phyloP scores from a whole-genome alignment of 2,888 invertebrate genomes.

The Podabrus alpinus region DNA sequence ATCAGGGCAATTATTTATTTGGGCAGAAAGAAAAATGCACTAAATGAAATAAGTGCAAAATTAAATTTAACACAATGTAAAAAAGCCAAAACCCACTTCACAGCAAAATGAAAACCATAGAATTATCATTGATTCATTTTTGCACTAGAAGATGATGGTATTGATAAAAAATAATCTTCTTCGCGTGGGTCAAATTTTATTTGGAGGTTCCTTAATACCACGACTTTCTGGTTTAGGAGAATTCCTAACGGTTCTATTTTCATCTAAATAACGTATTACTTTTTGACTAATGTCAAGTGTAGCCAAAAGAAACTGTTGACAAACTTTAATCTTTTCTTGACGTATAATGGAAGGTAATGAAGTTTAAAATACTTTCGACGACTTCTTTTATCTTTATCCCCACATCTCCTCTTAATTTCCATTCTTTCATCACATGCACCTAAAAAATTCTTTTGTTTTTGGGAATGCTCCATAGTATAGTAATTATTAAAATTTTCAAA shows the following conservation, averaged over 20 bases:
- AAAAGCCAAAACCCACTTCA: no score
- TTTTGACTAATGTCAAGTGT: constrained; percentile 12
- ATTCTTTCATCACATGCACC: neutral
- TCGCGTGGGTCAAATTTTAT: no score
- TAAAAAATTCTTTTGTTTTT: constrained; percentile 11
- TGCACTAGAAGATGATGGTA: no score
- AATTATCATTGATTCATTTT: no score
- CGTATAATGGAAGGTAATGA: constrained; percentile 2
- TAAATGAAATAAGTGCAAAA: no score
- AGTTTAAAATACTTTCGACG: neutral
- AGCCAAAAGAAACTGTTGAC: constrained; percentile 11
- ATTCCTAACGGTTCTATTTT: constrained; percentile 10
- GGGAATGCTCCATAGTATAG: neutral
- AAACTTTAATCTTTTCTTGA: constrained; percentile 12
- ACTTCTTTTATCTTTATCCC: neutral
- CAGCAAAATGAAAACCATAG: no score
- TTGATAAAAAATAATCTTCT: no score
- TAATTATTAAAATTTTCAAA: constrained; percentile 8
- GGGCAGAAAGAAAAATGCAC: no score
- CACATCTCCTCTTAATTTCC: constrained; percentile 1
- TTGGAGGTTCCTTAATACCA: neutral
- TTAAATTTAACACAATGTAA: no score
- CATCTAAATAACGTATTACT: constrained; percentile 2
- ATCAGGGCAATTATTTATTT: no score
- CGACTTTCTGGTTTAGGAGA: constrained; percentile 11